Conservation (phyloP, 2,888 invertebrate species). For the Coelopa pilipes region DNA sequence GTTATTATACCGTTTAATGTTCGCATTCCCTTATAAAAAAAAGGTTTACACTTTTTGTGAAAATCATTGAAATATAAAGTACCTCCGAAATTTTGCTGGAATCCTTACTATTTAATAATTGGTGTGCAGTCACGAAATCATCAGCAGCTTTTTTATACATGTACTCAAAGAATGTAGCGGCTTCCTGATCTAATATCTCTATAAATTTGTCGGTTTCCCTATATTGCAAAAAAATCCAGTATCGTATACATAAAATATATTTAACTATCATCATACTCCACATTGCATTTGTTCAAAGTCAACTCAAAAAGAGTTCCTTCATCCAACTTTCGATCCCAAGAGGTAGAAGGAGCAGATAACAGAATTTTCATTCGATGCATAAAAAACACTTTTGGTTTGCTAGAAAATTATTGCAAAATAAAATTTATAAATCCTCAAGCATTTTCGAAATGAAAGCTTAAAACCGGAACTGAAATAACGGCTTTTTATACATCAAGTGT, state of each 20-base stretch:
- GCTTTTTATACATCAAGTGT: too few species aligned
- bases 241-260: neutral
- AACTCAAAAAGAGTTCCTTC: conserved; percentile 41
- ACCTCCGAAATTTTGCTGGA: neutral
- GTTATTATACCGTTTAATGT: conserved; percentile 39
- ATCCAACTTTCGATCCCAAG: conserved; percentile 39
- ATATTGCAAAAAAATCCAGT: neutral
- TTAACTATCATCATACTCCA: conserved; percentile 37
- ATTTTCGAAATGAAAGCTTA: too few species aligned
- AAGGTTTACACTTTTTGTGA: too few species aligned
- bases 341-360: conserved; percentile 35
- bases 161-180: conserved; percentile 15
- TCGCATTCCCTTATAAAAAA: conserved; percentile 22
- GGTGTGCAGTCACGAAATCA: neutral
- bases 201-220: conserved; percentile 44
- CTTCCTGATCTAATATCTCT: conserved; percentile 39
- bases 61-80: neutral
- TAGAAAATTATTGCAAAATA: neutral
- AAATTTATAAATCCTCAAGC: neutral
- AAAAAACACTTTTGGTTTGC: too few species aligned
- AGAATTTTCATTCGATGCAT: conserved; percentile 45
- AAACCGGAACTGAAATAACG: too few species aligned
- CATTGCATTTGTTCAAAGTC: conserved; percentile 41
- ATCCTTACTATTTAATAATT: conserved; percentile 20
- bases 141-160: conserved; percentile 7